Conservation (phyloP, 2,113 vertebrate genomes). For the Callocephalon fimbriatum region DNA sequence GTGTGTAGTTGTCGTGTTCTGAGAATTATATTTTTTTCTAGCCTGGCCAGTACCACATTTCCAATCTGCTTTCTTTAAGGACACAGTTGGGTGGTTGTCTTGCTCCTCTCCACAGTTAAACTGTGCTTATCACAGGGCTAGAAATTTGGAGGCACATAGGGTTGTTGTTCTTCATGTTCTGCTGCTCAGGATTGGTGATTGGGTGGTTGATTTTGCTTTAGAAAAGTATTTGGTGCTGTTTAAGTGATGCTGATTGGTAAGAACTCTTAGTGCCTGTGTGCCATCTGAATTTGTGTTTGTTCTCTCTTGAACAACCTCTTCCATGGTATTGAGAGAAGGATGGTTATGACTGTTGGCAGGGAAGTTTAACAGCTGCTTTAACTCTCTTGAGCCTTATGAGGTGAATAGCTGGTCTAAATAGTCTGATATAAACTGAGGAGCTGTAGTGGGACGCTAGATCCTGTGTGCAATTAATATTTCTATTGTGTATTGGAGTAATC, state of each 20-base stretch:
- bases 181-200: not conserved
- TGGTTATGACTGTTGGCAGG: not conserved
- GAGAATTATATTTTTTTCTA: accelerated
- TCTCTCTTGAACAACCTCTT: not conserved
- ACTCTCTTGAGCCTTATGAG: not conserved
- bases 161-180: not conserved
- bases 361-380: not conserved
- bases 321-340: not conserved
- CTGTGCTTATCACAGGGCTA: not conserved
- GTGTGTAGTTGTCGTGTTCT: not conserved
- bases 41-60: not conserved
- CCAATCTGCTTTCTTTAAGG: not conserved
- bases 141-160: not conserved
- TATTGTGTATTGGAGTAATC: not conserved
- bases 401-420: not conserved
- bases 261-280: not conserved
- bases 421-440: not conserved
- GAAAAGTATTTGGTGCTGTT: not conserved
- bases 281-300: not conserved
- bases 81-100: not conserved
- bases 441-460: not conserved
- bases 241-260: not conserved
- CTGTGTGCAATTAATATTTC: not conserved
- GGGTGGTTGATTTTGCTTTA: not conserved
- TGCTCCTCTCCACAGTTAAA: not conserved